Conservation (phyloP, 2,113 vertebrate species). For the Fregata magnificens region DNA sequence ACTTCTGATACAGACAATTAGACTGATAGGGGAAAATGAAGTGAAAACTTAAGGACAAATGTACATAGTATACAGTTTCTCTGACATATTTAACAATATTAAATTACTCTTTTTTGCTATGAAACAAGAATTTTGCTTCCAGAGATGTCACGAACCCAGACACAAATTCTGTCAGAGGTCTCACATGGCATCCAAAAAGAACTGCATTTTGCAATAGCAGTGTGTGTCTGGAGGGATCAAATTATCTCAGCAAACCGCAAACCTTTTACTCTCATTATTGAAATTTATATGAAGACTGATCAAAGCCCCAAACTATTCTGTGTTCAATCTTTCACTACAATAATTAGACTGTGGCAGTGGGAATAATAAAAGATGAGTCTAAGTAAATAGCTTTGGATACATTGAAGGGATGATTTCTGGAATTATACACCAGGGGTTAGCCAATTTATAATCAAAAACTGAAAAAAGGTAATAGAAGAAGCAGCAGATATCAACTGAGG, state of each 20-base stretch:
- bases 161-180: conserved; percentile 36
- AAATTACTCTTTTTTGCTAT: conserved; percentile 18
- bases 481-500: conserved; percentile 46
- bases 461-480: conserved; percentile 62
- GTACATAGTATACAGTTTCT: neutral
- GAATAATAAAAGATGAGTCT: conserved; percentile 67
- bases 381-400: conserved; percentile 65
- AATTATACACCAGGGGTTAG: conserved; percentile 63
- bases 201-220: neutral
- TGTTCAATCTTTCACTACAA: conserved; percentile 64
- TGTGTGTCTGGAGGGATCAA: conserved; percentile 50
- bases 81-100: conserved; percentile 2
- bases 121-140: conserved; percentile 26
- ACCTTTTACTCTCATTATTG: conserved; percentile 61
- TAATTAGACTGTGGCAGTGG: conserved; percentile 69
- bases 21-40: neutral
- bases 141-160: neutral
- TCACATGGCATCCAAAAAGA: neutral
- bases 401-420: conserved; percentile 59
- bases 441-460: conserved; percentile 66
- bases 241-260: conserved; percentile 38
- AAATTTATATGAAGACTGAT: conserved; percentile 66
- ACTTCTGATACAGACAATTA: neutral
- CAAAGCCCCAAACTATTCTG: conserved; percentile 61
- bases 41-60: neutral